phyloP scores from a whole-genome alignment of 2,113 vertebrate species.

The Pseudois nayaur region DNA sequence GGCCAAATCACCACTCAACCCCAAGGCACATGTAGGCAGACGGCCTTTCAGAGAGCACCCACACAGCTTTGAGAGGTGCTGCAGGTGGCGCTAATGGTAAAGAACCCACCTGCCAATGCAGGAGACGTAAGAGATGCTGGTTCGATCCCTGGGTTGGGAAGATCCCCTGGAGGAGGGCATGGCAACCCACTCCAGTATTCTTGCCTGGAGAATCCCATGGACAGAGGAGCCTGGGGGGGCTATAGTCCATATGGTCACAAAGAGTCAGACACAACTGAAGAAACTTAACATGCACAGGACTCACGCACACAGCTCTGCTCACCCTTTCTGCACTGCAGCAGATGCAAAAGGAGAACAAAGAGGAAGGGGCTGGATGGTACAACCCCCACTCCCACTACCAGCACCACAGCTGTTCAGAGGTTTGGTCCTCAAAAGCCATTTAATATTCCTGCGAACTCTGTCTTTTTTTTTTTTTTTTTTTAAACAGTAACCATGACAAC shows the following conservation, averaged over 20 bases:
- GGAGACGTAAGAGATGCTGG: background rate
- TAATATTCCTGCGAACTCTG: background rate
- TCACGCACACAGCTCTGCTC: background rate
- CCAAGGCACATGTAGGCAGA: background rate
- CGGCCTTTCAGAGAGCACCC: background rate
- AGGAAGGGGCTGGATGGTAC: background rate
- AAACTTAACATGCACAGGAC: background rate
- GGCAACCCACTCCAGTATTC: background rate
- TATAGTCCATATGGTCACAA: background rate
- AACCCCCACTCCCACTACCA: background rate
- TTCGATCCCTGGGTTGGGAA: background rate
- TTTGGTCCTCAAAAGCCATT: background rate
- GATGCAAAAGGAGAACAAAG: background rate
- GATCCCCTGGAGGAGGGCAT: background rate
- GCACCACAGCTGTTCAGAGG: background rate
- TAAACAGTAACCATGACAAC: slow-evolving; percentile 21
- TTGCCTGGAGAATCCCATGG: background rate
- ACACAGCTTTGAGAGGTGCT: background rate
- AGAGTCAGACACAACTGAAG: background rate
- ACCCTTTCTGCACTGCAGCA: background rate
- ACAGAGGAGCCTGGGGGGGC: background rate
- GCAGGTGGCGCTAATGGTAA: background rate
- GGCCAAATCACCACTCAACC: background rate
- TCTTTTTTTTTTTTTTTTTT: background rate
- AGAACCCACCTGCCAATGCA: background rate